Conservation (phyloP, 2,113 vertebrate genomes). For the Urocolius indicus region DNA sequence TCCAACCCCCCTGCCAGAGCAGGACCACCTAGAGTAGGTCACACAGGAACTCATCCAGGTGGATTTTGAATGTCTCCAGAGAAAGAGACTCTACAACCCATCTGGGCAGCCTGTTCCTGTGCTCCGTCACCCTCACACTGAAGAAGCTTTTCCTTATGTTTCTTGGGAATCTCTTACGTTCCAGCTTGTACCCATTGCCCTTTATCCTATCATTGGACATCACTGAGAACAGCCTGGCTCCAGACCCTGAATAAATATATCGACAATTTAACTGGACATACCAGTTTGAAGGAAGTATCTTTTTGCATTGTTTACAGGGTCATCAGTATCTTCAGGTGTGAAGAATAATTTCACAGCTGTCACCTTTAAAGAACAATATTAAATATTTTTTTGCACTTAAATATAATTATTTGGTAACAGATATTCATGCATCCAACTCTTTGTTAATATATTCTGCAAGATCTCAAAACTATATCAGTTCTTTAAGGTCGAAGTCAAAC, state of each 20-base stretch:
- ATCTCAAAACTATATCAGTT: background rate
- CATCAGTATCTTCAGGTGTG: conserved; percentile 88
- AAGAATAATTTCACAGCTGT: conserved; percentile 90
- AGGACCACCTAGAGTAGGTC: no score
- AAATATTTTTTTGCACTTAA: background rate
- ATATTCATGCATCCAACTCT: background rate
- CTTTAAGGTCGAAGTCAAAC: background rate
- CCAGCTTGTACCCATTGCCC: no score
- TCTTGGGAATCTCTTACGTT: no score
- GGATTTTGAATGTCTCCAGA: no score
- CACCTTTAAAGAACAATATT: conserved; percentile 75
- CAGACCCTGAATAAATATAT: background rate
- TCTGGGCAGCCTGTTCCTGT: no score
- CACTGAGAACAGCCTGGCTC: background rate
- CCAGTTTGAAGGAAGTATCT: conserved; percentile 91
- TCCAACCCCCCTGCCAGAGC: no score
- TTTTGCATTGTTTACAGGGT: conserved; percentile 90
- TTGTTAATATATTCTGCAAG: background rate
- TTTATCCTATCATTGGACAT: no score
- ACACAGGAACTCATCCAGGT: no score
- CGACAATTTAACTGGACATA: conserved; percentile 50
- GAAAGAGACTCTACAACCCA: no score
- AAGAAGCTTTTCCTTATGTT: no score
- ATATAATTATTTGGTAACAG: background rate
- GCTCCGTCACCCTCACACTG: no score